These are phyloP conservation scores for Gasterosteus nipponicus DNA, from an alignment of 2,113 vertebrate species.

Conservation along the genomic window DNA sequence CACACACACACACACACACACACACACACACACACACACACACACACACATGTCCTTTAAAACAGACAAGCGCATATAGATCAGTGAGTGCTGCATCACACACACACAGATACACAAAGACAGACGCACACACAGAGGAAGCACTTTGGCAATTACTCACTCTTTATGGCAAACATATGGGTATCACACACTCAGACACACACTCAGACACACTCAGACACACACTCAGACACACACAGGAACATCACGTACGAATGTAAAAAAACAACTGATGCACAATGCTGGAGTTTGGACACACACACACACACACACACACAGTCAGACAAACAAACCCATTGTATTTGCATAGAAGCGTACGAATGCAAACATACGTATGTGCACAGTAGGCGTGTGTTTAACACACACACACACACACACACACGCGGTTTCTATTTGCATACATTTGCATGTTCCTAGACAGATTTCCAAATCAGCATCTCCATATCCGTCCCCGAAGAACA, in stretches of 20 bases:
- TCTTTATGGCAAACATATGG: conserved; percentile 66
- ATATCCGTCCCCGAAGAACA: conserved; percentile 66
- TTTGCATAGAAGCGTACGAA: conserved; percentile 58
- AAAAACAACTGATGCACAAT: conserved; percentile 7
- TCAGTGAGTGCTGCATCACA: conserved; percentile 16
- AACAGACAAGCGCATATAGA: conserved; percentile 11
- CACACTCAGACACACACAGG: conserved; percentile 3
- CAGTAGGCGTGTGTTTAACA: conserved; percentile 46
- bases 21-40: not conserved
- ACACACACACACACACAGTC: conserved; percentile 6
- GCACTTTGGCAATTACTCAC: conserved; percentile 54
- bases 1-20: too few species aligned
- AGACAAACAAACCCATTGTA: conserved; percentile 27
- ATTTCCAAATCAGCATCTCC: conserved; percentile 74
- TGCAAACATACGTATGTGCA: conserved; percentile 35
- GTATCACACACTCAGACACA: conserved; percentile 26
- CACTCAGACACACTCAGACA: conserved; percentile 14
- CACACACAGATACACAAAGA: conserved; percentile 4
- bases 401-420: conserved; percentile 49
- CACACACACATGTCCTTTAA: conserved; percentile 3
- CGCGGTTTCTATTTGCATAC: conserved; percentile 62
- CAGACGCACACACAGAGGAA: conserved; percentile 19
- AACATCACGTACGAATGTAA: conserved; percentile 19
- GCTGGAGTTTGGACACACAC: not conserved
- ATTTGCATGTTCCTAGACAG: conserved; percentile 78